Conservation (phyloP, 92 coral and sea anemone species). For the Actinostola sp. region DNA sequence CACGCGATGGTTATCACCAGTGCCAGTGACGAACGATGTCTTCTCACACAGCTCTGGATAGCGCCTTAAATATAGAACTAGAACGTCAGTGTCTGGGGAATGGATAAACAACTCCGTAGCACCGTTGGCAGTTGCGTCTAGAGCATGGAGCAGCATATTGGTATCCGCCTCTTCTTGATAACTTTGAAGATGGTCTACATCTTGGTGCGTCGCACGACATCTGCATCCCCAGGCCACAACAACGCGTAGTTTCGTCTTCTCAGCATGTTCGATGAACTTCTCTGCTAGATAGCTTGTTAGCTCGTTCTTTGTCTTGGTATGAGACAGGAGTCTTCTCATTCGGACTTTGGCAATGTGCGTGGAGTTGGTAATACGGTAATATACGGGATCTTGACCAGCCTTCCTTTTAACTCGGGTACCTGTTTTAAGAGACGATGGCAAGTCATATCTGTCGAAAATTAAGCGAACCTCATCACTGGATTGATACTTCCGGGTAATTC, state of each 20-base stretch:
- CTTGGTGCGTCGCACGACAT: conserved; percentile 42
- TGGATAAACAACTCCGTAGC: too few species aligned
- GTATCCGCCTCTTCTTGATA: conserved; percentile 71
- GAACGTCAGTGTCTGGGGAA: too few species aligned
- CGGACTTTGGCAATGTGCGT: conserved; percentile 28
- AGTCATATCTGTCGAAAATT: too few species aligned
- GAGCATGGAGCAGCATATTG: conserved; percentile 58
- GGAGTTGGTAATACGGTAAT: conserved; percentile 40
- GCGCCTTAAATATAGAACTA: too few species aligned
- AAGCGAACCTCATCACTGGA: conserved; percentile 31
- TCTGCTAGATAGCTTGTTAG: conserved; percentile 26
- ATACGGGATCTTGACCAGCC: conserved; percentile 25
- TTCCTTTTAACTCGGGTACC: conserved; percentile 36
- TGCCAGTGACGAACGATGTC: too few species aligned
- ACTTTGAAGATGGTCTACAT: conserved; percentile 50
- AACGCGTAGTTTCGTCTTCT: conserved; percentile 3
- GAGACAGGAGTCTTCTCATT: conserved; percentile 48
- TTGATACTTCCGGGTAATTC: too few species aligned
- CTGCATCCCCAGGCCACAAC: conserved; percentile 42
- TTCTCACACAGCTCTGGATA: too few species aligned
- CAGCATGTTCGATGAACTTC: not conserved
- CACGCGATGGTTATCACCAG: too few species aligned
- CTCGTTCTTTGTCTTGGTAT: conserved; percentile 29
- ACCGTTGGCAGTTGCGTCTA: too few species aligned
- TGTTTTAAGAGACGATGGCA: conserved; percentile 30